These are phyloP conservation scores for Melanocharis versteri DNA, from an alignment of 2,113 vertebrate genomes.

Conservation along the genomic window DNA sequence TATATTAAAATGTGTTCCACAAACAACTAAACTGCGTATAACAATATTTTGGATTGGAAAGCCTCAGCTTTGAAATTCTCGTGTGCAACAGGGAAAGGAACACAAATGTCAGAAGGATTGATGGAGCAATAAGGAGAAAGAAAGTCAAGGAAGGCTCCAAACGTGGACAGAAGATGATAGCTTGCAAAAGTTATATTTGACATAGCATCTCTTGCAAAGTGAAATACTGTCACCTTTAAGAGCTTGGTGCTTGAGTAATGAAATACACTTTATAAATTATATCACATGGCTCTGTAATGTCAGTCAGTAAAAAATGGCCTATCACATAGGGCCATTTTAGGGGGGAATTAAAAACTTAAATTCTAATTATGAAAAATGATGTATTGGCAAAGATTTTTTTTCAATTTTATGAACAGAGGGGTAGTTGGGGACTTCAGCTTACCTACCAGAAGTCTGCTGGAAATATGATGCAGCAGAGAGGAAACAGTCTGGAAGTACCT, in stretches of 20 bases:
- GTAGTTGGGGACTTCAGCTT: background rate
- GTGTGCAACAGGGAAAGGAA: background rate
- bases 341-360: background rate
- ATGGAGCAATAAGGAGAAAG: background rate
- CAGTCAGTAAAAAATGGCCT: background rate
- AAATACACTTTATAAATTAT: background rate
- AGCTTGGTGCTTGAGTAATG: background rate
- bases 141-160: background rate
- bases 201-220: background rate
- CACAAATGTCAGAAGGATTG: background rate
- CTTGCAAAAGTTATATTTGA: background rate
- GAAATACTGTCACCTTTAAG: background rate
- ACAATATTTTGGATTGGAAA: background rate
- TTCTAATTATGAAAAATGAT: background rate
- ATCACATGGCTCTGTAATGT: background rate
- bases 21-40: background rate
- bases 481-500: background rate
- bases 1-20: background rate
- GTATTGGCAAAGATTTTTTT: background rate
- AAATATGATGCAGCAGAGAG: background rate
- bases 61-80: background rate
- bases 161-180: background rate
- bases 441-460: background rate
- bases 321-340: background rate
- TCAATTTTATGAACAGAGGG: background rate